phyloP scores from a whole-genome alignment of 2,888 invertebrate species.

The Sthenelais limicola region DNA sequence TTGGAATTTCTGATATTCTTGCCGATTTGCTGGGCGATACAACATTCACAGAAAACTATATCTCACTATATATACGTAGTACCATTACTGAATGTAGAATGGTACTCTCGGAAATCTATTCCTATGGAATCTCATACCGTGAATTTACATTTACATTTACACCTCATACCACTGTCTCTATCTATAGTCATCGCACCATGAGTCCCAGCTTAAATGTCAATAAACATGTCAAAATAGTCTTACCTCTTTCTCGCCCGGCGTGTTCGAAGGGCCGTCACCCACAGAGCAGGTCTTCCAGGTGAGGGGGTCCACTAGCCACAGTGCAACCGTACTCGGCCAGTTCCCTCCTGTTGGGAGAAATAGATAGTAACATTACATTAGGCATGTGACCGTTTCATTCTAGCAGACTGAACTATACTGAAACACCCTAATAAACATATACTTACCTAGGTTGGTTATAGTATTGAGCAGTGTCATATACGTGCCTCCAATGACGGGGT shows the following conservation, averaged over 20 bases:
- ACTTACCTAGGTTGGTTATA: slow-evolving; percentile 87
- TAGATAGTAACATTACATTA: too few species aligned
- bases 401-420: too few species aligned
- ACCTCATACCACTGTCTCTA: too few species aligned
- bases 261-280: slow-evolving; percentile 39
- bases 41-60: too few species aligned
- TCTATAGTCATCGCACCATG: background rate
- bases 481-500: slow-evolving; percentile 96
- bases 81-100: too few species aligned
- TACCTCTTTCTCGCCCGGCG: slow-evolving; percentile 1
- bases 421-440: too few species aligned
- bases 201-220: background rate
- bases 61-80: too few species aligned
- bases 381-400: background rate
- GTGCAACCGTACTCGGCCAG: slow-evolving; percentile 93
- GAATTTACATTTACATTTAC: too few species aligned
- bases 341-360: slow-evolving; percentile 86
- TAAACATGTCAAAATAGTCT: background rate
- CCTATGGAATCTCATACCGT: too few species aligned
- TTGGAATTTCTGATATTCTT: too few species aligned
- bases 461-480: slow-evolving; percentile 99
- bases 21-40: too few species aligned
- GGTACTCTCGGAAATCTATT: too few species aligned
- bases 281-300: slow-evolving; percentile 83
- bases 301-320: slow-evolving; percentile 92